Evolutionary conservation across 1,140 invertebrate species (phyloP), one percentile per base, ranked within the genome.

Genomic region (Cataglyphis hispanica): DNA sequence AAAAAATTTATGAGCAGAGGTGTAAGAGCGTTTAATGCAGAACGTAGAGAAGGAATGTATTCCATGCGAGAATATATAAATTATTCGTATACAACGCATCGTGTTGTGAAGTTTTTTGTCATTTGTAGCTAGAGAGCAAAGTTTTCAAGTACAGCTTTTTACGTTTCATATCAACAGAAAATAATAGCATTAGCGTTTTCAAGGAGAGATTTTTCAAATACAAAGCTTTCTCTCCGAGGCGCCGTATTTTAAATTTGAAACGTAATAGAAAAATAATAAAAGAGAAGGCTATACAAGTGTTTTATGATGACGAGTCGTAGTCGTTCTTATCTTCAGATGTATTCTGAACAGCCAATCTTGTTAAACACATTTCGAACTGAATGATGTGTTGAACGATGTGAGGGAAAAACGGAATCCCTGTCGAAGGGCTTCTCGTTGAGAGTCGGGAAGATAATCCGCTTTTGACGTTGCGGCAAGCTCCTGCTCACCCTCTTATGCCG

Each of bases 381-480:
- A 60, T 46, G n/a, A 58, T 53, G 27, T 27, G 53, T 43, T 37
- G 27, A 80, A 34, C 34, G 64, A 56, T 16, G 43, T 25, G n/a
- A 7, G 22, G 10, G 37, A 72, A 25, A 72, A 83, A 61, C 67
- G 67, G 27, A 74, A 74, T 61, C 11, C 19, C 34, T 74, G 56
- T 31, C n/a, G 11, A 16, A 22, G n/a, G 4, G 19, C 5, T 50
- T 50, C 22, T 31, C 22, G 34, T 10, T 1, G 10, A 80, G 66
- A 72, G 37, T 25, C 63, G 43, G 22, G 3, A 22, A 58, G 60
- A 61, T 83, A 83, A 83, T 72, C 40, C 78, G 34, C 69, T 72
- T 72, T 80, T 31, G 64, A 69, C 61, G 37, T 80, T 58, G 19
- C 25, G 16, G 22, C 22, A 50, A n/a, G 6, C 2, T 13, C 22